Base-by-base conservation (phyloP, 2,797 vertebrate species). In the Sebastes itinus region DNA sequence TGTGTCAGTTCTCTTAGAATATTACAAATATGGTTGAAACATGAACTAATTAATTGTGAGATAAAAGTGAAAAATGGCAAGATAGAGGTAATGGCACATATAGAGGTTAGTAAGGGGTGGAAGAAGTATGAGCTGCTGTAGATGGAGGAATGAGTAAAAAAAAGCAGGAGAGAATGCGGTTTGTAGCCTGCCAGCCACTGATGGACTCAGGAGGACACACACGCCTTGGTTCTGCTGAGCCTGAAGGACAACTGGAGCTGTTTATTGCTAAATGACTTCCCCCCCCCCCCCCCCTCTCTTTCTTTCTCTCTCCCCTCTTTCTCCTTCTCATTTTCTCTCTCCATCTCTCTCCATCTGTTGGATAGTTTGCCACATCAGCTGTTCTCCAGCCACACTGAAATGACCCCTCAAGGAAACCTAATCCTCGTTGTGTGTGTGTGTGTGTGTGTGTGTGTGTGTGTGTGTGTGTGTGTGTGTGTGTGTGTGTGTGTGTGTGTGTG, bases 341-440 rank as follows among this genome's bases (percentile, higher is more conserved):
- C 68, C 82, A 77, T 87, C 74, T 54, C 72, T 64, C 77, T 82
- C 86, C 77, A 83, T 85, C 83, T 90, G 77, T 84, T 86, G 85
- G 90, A 71, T 85, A 85, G 83, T 95, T 95, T 94, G 95, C 93
- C 84, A 92, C 92, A 92, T 95, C 95, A 94, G 94, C 95, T 95
- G 89, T 94, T 95, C 91, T 94, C 81, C 69, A 86, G 87, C 93
- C 88, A 93, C 91, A 89, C 86, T 75, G 88, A 93, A 95, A 94
- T 93, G 92, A 95, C 92, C 92, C 88, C 90, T 94, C 90, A 92
- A 94, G 94, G 93, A 96, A 95, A 95, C 83, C 72, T 89, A 90
- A 94, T 94, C 88, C 78, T 72, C 6, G 4, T 67, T 69, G 64
- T 81, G 80, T 77, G 71, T 78, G 58, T 66, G 30, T 30, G 30